phyloP scores from a whole-genome alignment of 2,797 vertebrate genomes.

The Cyprinella venusta region DNA sequence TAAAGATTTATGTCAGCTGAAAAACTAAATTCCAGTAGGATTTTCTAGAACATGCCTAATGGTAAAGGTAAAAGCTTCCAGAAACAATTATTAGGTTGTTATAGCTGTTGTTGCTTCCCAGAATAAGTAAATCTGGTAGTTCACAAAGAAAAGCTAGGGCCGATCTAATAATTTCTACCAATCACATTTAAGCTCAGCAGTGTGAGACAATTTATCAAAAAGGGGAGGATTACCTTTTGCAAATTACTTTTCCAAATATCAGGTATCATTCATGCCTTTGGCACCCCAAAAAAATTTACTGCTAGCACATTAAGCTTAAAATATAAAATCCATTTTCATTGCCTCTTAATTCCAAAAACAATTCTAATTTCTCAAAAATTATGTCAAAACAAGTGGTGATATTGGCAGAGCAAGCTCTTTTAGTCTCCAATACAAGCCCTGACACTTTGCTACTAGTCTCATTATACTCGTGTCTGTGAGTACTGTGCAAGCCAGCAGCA shows the following conservation, averaged over 20 bases:
- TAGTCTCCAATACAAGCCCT: slow-evolving; percentile 19
- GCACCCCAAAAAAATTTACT: slow-evolving; percentile 9
- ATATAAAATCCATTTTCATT: slow-evolving; percentile 27
- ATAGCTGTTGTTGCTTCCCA: neutral
- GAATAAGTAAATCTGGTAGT: neutral
- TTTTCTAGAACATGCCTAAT: neutral
- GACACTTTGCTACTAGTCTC: neutral
- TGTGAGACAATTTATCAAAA: neutral
- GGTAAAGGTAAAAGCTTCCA: neutral
- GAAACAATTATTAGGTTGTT: neutral
- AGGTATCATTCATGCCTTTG: slow-evolving; percentile 32
- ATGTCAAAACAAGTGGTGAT: neutral
- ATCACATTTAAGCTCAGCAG: neutral
- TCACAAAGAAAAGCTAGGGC: neutral
- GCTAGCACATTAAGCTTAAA: neutral
- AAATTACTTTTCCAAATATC: slow-evolving; percentile 32
- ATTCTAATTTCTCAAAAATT: neutral
- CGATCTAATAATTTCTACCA: neutral
- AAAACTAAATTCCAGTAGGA: neutral
- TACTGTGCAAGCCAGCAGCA: slow-evolving; percentile 71
- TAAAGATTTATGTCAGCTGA: neutral
- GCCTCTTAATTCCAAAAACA: slow-evolving; percentile 6
- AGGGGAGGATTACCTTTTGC: neutral
- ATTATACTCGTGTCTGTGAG: slow-evolving; percentile 55
- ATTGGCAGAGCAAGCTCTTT: slow-evolving; percentile 12